Conservation (phyloP, 2,797 vertebrate species). For the Morelia viridis region DNA sequence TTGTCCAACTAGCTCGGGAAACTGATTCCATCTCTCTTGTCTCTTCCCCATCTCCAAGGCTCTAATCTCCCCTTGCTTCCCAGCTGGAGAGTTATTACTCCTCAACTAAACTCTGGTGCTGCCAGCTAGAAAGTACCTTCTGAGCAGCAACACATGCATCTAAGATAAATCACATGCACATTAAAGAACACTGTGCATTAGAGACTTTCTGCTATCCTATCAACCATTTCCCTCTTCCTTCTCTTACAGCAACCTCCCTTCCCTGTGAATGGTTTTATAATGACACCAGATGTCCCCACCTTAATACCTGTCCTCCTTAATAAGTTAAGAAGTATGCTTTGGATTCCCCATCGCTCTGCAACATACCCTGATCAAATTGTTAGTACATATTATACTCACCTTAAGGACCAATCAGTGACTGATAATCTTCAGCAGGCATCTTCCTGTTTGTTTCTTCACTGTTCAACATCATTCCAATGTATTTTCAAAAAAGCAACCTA, state of each 20-base stretch:
- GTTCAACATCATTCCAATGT: neutral
- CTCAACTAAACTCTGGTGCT: neutral
- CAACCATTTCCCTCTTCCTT: neutral
- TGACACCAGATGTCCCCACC: neutral
- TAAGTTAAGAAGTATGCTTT: slow-evolving; percentile 4
- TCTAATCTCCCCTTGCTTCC: neutral
- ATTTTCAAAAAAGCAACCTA: neutral
- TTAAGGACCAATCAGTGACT: neutral
- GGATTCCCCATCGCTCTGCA: neutral
- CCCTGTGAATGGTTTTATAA: slow-evolving; percentile 14
- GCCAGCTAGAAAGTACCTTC: neutral
- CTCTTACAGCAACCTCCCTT: neutral
- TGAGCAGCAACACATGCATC: neutral
- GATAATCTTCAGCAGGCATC: neutral
- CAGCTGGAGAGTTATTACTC: neutral
- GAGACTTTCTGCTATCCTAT: neutral
- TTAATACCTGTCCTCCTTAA: slow-evolving; percentile 16
- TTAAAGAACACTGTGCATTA: neutral
- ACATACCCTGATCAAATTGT: neutral
- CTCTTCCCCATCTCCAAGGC: neutral
- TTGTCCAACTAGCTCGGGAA: neutral
- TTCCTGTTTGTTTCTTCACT: neutral
- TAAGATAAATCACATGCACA: neutral
- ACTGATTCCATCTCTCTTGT: neutral
- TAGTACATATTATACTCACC: neutral